These are phyloP conservation scores for Platycheirus albimanus DNA, from an alignment of 2,888 invertebrate genomes.

Conservation along the genomic window DNA sequence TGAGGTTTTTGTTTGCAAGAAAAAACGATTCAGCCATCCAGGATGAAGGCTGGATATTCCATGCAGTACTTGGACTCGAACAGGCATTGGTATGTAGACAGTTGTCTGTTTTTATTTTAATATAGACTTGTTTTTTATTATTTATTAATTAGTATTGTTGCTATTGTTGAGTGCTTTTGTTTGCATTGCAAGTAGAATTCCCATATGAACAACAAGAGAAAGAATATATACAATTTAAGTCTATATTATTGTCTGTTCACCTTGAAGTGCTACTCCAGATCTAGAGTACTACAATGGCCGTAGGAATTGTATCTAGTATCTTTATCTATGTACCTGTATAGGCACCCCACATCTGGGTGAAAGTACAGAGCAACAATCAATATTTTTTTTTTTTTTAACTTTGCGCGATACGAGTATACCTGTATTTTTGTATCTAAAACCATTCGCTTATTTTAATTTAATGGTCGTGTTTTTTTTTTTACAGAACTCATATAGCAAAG, in stretches of 20 bases:
- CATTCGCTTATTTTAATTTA: not conserved
- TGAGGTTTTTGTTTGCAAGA: slow-evolving; percentile 80
- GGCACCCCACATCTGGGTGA: slow-evolving; percentile 28
- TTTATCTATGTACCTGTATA: too few relatives aligned
- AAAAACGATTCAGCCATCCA: slow-evolving; percentile 79
- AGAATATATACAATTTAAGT: slow-evolving; percentile 19
- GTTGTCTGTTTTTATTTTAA: slow-evolving; percentile 14
- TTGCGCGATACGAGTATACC: slow-evolving; percentile 2
- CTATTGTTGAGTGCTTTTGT: slow-evolving; percentile 38
- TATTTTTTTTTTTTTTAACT: slow-evolving; percentile 1
- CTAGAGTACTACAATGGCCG: not conserved
- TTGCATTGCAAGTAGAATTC: slow-evolving; percentile 27
- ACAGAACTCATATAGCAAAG: slow-evolving; percentile 77
- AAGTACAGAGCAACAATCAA: slow-evolving; percentile 23
- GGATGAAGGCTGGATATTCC: slow-evolving; percentile 81
- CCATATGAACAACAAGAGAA: not conserved
- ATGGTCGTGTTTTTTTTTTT: slow-evolving; percentile 30
- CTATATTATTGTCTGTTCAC: slow-evolving; percentile 38
- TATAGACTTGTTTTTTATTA: too few relatives aligned
- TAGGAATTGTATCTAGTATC: not conserved
- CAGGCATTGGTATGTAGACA: slow-evolving; percentile 77
- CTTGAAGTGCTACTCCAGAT: slow-evolving; percentile 49
- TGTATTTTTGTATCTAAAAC: not conserved
- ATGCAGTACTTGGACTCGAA: slow-evolving; percentile 79
- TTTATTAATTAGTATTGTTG: slow-evolving; percentile 19